Evolutionary conservation across 2,888 invertebrate species (phyloP), one percentile per base, ranked within the genome.

Genomic region (Endomychus coccineus): DNA sequence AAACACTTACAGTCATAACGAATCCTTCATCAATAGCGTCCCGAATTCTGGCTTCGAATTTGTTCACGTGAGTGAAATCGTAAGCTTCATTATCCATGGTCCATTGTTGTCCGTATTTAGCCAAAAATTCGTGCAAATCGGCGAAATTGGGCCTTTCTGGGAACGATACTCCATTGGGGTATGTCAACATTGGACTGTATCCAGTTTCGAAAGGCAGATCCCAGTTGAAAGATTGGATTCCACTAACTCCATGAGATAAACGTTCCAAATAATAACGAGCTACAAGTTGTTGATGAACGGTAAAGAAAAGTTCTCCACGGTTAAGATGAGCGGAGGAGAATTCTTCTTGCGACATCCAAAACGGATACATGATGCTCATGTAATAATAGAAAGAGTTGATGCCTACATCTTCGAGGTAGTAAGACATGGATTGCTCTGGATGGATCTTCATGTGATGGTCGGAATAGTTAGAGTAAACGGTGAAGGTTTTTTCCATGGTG

Each of bases 201-300:
- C 80, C 80, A 41, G 74, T 66, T 45, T 74, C 59, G 30, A 80
- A 52, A 30, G 70, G 62, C 27, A 62, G 58, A 41, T 71, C 66
- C 53, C 70, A 70, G 16, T 74, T 68, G 40, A 80, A 68, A 6
- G 71, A 68, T 16, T 73, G 68, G 43, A 83, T 77, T 43, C 80
- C 77, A n/a, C 77, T 75, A 30, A 80, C 68, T 41, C 76, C 78
- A 55, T 80, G 77, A 6, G 81, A 77, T 36, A 84, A 65, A 59
- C 85, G 78, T 59, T 85, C 83, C 66, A 83, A 69, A 56, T 84
- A 80, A 64, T 83, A 86, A 46, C 79, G 78, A 42, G 80, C 72
- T 45, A 83, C 50, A 9, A 83, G 51, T 61, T 83, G 80, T 54
- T 80, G 80, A 53, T 81, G 75, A 41, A 72, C 59, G 59, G 71